Base-by-base conservation (phyloP, 2,113 vertebrate species). In the Corydoras maculifer region DNA sequence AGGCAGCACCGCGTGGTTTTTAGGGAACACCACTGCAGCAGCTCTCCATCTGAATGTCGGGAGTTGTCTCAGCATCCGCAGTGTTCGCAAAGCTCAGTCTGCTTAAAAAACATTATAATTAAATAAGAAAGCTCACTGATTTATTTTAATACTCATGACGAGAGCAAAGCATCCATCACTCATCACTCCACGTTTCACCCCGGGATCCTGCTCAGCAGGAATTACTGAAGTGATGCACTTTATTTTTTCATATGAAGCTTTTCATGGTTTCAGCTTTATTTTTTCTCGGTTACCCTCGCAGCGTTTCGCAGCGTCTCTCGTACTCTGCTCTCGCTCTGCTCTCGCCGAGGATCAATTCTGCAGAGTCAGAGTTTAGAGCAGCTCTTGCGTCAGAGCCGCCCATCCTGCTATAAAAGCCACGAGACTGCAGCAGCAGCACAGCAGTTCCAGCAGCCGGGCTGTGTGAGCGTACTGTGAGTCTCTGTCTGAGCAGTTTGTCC, bases 311-410 rank as follows among this genome's bases (percentile, higher is more conserved):
- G 51, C 25, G 49, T 18, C 51, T 31, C 57, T 58, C 50, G 49
- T 68, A 69, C 66, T 70, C 35, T 15, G 60, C 66, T 70, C 35
- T 58, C 55, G 64, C 64, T 73, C 75, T 81, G 62, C 63, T 55
- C 69, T 35, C 61, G 72, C 80, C 75, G 79, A 77, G 78, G 80
- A 76, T 79, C 69, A 62, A 86, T 82, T 43, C 78, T 84, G 83
- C 84, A 74, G 75, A 81, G 87, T 85, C 86, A 88, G 84, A 81
- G 80, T 84, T 81, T 81, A 78, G 75, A 62, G 62, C 80, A 79
- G 81, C 73, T 79, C 79, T 75, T 86, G 74, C 85, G 86, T 87
- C 88, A 88, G 78, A 86, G 72, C 80, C 76, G 75, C 14, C 13
- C 59, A 49, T 81, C 76, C 74, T 71, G 53, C 79, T 88, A 88